Conservation (phyloP, 1,140 invertebrate genomes). For the Drosophila parvula region DNA sequence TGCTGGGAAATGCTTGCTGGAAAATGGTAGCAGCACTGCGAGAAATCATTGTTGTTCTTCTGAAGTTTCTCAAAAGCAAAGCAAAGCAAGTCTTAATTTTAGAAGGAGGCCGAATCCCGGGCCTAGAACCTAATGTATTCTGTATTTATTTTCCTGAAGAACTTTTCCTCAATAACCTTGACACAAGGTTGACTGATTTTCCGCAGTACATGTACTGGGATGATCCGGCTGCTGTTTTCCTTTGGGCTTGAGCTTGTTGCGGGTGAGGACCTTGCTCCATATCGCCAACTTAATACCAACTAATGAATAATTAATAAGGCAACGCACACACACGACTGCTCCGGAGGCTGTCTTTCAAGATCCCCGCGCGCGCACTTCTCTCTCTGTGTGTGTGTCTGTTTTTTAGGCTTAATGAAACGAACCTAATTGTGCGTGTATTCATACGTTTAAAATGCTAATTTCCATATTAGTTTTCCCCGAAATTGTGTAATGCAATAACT, state of each 20-base stretch:
- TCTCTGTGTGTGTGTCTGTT: conserved; percentile 37
- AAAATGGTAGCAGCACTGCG: conserved; percentile 8
- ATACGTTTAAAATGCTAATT: conserved; percentile 83
- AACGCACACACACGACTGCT: conserved; percentile 47
- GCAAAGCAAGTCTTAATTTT: no score
- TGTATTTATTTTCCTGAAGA: background rate
- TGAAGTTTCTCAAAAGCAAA: no score
- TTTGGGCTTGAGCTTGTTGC: conserved; percentile 28
- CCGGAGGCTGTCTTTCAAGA: conserved; percentile 35
- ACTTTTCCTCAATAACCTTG: no score
- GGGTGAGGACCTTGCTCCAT: conserved; percentile 31
- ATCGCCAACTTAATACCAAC: conserved; percentile 77
- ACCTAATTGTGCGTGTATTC: conserved; percentile 78
- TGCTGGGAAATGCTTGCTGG: conserved; percentile 14
- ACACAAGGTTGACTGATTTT: background rate
- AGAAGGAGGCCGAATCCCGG: no score
- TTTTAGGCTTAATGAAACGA: conserved; percentile 76
- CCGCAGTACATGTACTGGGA: background rate
- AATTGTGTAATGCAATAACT: conserved; percentile 56
- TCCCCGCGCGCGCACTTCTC: background rate
- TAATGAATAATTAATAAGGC: conserved; percentile 82
- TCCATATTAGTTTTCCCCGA: conserved; percentile 71
- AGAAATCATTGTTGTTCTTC: background rate
- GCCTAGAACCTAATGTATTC: no score
- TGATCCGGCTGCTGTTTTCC: conserved; percentile 35